Evolutionary conservation across 1,140 invertebrate genomes (phyloP), one percentile per base, ranked within the genome.

Genomic region (Watersipora subatra): DNA sequence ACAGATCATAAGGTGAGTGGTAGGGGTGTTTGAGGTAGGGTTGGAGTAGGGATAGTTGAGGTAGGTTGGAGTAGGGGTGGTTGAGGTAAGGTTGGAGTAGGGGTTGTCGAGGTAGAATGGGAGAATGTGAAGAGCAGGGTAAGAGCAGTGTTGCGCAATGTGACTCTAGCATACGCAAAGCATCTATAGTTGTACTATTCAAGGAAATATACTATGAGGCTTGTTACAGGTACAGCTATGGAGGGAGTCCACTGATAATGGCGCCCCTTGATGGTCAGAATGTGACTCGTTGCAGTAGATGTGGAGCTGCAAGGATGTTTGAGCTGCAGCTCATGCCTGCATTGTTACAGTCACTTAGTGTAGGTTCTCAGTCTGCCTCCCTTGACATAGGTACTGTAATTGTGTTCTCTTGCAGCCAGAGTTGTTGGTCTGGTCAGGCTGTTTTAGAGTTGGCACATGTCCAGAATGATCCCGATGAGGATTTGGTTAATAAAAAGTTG

Each of bases 271-370:
- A 1, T 17, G 20, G 55, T 29, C 2, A n/a, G 1, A 34, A 24
- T 28, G 24, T 27, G 1, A 1, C 46, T 57, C 57, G 81, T 66
- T 92, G 90, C 73, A 76, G 77, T 57, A 82, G 89, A 70, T 93
- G 90, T 73, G 85, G 86, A 24, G 83, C 84, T 2, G 84, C 85
- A 61, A 82, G 87, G 68, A 83, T 84, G 1, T 92, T 89, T 75
- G 90, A 93, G 77, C 74, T 92, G 2, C 90, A 93, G 81, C 76
- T 93, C 57, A 78, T 92, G 56, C 88, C 90, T 1, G 87, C 87
- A 15, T 80, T 91, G 2, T 86, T 91, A 63, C 85, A 87, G 29
- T 86, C 86, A 64, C 77, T 92, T 12, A 80, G 79, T 65, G 75
- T 46, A n/a, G n/a, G n/a, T 46, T 12, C 28, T 56, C 67, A 69